phyloP scores from a whole-genome alignment of 1,140 invertebrate genomes.

The Drosophila ercepeae region DNA sequence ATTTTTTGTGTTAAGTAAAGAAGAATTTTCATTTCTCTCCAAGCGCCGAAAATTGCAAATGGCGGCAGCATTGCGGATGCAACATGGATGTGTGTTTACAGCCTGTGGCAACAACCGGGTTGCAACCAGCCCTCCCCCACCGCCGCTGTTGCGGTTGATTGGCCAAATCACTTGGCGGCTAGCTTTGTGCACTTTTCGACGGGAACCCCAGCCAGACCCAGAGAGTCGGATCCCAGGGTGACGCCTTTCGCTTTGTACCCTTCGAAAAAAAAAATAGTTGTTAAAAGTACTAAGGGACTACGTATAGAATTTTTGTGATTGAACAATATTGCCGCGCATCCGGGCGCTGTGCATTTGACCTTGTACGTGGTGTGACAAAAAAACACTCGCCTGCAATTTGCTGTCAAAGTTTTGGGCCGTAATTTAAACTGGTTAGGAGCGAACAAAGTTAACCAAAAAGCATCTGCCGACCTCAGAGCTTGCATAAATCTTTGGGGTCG shows the following conservation, averaged over 20 bases:
- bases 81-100: constrained; percentile 8
- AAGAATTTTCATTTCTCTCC: constrained; percentile 39
- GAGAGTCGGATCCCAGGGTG: constrained; percentile 2
- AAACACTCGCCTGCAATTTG: constrained; percentile 2
- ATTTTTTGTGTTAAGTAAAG: constrained; percentile 48
- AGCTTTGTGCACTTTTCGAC: constrained; percentile 40
- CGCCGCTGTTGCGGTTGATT: constrained; percentile 56
- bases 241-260: constrained; percentile 7
- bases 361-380: constrained; percentile 2
- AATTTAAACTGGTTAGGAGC: constrained; percentile 30
- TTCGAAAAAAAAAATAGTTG: constrained; percentile 29
- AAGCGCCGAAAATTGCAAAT: constrained; percentile 49
- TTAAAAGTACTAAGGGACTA: background rate
- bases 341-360: background rate
- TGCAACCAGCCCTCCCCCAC: background rate
- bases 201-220: background rate
- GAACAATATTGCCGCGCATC: constrained; percentile 8
- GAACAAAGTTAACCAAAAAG: constrained; percentile 13
- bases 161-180: constrained; percentile 62
- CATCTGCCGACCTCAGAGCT: constrained; percentile 17
- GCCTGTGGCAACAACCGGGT: constrained; percentile 4
- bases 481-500: constrained; percentile 44
- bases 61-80: constrained; percentile 13
- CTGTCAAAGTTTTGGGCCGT: constrained; percentile 20
- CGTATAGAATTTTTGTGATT: constrained; percentile 1